Evolutionary conservation across 92 coral and sea anemone species (phyloP), one percentile per base, ranked within the genome.

Genomic region (Bergia puertoricense): DNA sequence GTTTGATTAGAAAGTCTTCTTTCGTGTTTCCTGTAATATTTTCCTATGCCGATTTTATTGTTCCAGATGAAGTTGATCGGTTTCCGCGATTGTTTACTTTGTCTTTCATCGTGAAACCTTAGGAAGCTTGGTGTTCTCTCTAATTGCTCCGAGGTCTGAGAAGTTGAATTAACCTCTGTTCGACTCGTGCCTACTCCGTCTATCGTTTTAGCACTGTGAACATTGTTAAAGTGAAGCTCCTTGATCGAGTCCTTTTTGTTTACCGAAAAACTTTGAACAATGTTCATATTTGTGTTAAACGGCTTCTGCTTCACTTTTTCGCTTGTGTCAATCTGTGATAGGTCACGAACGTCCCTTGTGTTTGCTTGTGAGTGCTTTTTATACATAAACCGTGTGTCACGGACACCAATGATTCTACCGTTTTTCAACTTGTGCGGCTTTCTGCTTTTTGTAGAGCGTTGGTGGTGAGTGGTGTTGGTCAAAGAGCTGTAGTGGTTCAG

Each of bases 401-500:
- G 85, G 46, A 40, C 74, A 15, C 23, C 71, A 59, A 39, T 56
- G 44, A 13, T 30, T 79, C 71, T 62, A 16, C 16, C 42, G 6
- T 20, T 57, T 41, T 13, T 20, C 11, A 62, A 8, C 7, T n/a
- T 39, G 23, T 57, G 42, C n/a, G 13, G 2, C 50, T 38, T 81
- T 15, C 16, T 59, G 37, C 38, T 81, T 0, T 38, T 40, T 39
- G n/a, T 36, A 3, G 74, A 57, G 23, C 16, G 51, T 20, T 57
- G 14, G 54, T 15, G 85, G 7, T 62, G 74, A 18, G 85, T 13
- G 2, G 48, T 81, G 37, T 81, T 81, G 50, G 51, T 39, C 45
- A 81, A 42, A 13, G 50, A 81, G 44, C 74, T 62, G 38, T 81
- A 62, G 74, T 81, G 73, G 7, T 81, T 81, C 37, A 81, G 45